Evolutionary conservation across 2,113 vertebrate species (phyloP), one percentile per base, ranked within the genome.

Genomic region (Calidris pugnax): DNA sequence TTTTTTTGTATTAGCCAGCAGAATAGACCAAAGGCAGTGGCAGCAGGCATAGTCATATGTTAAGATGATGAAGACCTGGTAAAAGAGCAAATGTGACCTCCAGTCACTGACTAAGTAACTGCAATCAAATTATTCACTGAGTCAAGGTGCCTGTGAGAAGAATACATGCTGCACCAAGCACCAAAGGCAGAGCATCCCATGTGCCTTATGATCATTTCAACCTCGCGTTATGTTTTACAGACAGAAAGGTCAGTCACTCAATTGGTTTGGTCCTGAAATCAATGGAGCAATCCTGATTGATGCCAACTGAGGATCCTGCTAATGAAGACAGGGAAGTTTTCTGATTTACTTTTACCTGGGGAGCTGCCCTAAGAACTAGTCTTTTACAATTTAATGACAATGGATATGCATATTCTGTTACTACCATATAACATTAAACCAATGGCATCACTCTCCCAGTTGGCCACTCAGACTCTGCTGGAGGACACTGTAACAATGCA

Each of bases 401-500:
- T 47, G 51, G 86, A n/a, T 94, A 86, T 43, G 63, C 51, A 57
- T 63, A 63, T 64, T 93, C 45, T 76, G 59, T 62, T 74, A n/a
- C 62, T 80, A 55, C 33, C 24, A 39, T 45, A 14, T 55, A 66
- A 78, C 23, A 37, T 82, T 93, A 89, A 94, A 71, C 55, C 82
- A 72, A 88, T 80, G 81, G 93, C 94, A 95, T 57, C 79, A 39
- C 59, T 90, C 51, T 95, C 90, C 55, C 78, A 83, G 78, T 71
- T 93, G 94, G 76, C 55, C 55, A 84, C 88, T 89, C 85, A 94
- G 64, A 28, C 26, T 53, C 82, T 67, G 51, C 84, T 95, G 93
- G 72, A 96, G 93, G 80, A 90, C 87, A 75, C 33, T 85, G 80
- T 91, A 96, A 93, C 90, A 92, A 91, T 77, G 77, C 56, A 91